These are phyloP conservation scores for Benthosema pterotum DNA, from an alignment of 2,797 vertebrate species.

Conservation along the genomic window DNA sequence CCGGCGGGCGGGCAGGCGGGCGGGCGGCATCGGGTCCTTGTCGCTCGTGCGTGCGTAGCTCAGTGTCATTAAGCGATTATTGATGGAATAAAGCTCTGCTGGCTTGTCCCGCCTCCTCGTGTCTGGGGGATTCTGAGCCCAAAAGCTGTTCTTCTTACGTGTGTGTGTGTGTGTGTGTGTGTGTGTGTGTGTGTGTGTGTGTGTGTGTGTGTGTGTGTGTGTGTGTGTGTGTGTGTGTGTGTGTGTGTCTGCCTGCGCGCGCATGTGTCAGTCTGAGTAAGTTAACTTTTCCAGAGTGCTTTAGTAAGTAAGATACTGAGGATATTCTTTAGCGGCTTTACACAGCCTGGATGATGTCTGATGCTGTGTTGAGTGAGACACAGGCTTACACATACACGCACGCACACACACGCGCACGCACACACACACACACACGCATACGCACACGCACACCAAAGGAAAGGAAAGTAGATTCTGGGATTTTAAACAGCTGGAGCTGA, in stretches of 20 bases:
- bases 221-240: constrained; percentile 5
- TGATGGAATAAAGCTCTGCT: constrained; percentile 25
- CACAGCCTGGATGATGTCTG: no score
- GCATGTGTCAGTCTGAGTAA: constrained; percentile 13
- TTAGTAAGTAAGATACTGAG: no score
- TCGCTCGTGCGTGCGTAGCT: constrained; percentile 4
- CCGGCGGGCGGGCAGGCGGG: no score
- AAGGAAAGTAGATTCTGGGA: constrained; percentile 55
- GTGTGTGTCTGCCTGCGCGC: constrained; percentile 15
- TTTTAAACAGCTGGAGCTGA: constrained; percentile 55
- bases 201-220: neutral
- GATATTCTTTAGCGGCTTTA: no score
- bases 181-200: neutral
- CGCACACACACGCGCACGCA: constrained; percentile 20
- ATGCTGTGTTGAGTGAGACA: constrained; percentile 34
- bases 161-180: neutral
- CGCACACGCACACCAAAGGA: constrained; percentile 38
- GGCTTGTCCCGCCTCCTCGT: constrained; percentile 13
- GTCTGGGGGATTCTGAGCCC: constrained; percentile 17
- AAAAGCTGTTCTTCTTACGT: constrained; percentile 7
- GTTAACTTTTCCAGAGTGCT: constrained; percentile 4
- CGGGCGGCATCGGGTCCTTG: constrained; percentile 21
- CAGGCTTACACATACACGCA: constrained; percentile 7
- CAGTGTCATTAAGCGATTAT: constrained; percentile 31
- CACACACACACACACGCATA: constrained; percentile 33